Conservation (phyloP, 2,113 vertebrate genomes). For the Syngnathus scovelli region DNA sequence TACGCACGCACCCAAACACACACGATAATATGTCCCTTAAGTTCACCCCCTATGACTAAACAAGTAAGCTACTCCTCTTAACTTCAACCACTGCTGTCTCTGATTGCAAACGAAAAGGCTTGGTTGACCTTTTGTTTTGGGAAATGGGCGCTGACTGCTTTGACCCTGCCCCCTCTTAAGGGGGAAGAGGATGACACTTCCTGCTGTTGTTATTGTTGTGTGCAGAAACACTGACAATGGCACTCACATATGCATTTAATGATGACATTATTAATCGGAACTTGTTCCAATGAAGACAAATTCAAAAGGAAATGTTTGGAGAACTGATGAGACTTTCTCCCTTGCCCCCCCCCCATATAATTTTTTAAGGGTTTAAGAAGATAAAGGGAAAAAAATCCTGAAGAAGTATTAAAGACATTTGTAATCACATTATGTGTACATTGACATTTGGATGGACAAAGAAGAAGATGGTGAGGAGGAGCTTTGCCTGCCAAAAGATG, state of each 20-base stretch:
- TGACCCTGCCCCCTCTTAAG: conserved; percentile 42
- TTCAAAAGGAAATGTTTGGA: conserved; percentile 49
- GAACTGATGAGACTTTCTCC: conserved; percentile 51
- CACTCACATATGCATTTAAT: conserved; percentile 57
- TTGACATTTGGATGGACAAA: conserved; percentile 49
- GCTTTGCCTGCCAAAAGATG: conserved; percentile 95
- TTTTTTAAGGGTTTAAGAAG: conserved; percentile 62
- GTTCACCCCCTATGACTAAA: conserved; percentile 24
- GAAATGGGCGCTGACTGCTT: conserved; percentile 38
- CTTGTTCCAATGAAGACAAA: conserved; percentile 44
- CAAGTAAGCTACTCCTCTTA: conserved; percentile 49
- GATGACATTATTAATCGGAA: conserved; percentile 59
- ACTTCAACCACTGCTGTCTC: conserved; percentile 42
- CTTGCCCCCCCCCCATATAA: conserved; percentile 46
- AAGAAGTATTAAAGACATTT: conserved; percentile 48
- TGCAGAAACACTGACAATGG: conserved; percentile 40
- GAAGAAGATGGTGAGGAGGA: conserved; percentile 81
- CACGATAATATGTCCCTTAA: conserved; percentile 29
- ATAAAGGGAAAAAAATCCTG: conserved; percentile 33
- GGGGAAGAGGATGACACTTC: conserved; percentile 34
- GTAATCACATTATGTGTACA: conserved; percentile 57
- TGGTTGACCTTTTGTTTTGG: conserved; percentile 36
- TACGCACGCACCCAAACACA: conserved; percentile 9
- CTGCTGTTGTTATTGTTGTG: conserved; percentile 31
- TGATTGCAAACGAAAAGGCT: conserved; percentile 53